These are phyloP conservation scores for Agrotis ipsilon DNA, from an alignment of 2,888 invertebrate species.

Conservation along the genomic window DNA sequence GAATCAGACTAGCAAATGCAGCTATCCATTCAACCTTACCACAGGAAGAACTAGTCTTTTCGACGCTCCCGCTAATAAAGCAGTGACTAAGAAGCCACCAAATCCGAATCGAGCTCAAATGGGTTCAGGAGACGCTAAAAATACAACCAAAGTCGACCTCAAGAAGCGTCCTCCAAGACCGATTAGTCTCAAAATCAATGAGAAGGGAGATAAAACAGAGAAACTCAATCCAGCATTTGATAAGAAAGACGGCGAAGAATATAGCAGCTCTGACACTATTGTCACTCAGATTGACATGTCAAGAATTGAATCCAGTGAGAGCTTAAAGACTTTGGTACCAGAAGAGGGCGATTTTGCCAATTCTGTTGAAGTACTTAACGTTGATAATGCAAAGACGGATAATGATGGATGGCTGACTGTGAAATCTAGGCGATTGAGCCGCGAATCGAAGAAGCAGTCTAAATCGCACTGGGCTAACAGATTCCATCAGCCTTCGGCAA, in stretches of 20 bases:
- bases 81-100: slow-evolving; percentile 71
- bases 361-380: slow-evolving; percentile 88
- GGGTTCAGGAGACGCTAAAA: slow-evolving; percentile 81
- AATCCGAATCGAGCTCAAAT: slow-evolving; percentile 75
- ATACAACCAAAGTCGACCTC: slow-evolving; percentile 73
- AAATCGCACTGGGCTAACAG: slow-evolving; percentile 94
- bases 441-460: slow-evolving; percentile 90
- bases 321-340: slow-evolving; percentile 87
- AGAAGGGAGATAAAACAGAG: slow-evolving; percentile 79
- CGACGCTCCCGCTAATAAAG: slow-evolving; percentile 78
- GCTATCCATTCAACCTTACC: slow-evolving; percentile 89
- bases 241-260: slow-evolving; percentile 83
- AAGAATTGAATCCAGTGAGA: slow-evolving; percentile 88
- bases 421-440: slow-evolving; percentile 93
- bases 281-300: slow-evolving; percentile 86
- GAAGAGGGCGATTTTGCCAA: slow-evolving; percentile 84
- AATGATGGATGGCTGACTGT: slow-evolving; percentile 98
- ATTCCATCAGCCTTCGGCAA: slow-evolving; percentile 96
- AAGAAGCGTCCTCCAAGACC: slow-evolving; percentile 82
- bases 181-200: slow-evolving; percentile 79
- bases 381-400: slow-evolving; percentile 81
- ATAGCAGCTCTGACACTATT: slow-evolving; percentile 91
- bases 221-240: slow-evolving; percentile 73
- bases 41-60: slow-evolving; percentile 87
- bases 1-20: slow-evolving; percentile 84